Conservation (phyloP, 2,113 vertebrate species). For the Eonycteris spelaea region DNA sequence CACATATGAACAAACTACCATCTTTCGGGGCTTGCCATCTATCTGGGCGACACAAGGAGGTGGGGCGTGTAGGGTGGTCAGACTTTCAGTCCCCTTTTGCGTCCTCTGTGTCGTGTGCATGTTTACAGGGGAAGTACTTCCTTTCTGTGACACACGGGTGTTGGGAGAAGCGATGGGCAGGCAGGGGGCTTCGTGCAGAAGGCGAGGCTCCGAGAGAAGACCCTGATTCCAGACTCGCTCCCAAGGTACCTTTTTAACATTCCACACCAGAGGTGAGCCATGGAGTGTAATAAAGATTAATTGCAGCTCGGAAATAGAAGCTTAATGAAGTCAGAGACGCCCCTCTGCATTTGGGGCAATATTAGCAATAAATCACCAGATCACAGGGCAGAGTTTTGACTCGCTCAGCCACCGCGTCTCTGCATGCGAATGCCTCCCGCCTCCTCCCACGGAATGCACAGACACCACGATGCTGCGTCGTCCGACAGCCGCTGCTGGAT, state of each 20-base stretch:
- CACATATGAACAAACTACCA: background rate
- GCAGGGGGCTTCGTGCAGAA: background rate
- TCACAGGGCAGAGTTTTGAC: constrained; percentile 1
- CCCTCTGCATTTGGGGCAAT: background rate
- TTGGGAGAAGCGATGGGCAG: no score
- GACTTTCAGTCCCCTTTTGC: background rate
- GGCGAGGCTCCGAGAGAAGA: background rate
- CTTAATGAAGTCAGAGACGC: background rate
- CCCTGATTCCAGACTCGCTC: background rate
- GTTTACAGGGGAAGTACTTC: background rate
- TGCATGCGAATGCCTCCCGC: constrained; percentile 22
- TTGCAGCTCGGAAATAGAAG: background rate
- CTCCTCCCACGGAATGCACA: background rate
- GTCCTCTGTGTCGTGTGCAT: background rate
- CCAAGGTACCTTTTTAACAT: background rate
- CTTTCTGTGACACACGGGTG: background rate
- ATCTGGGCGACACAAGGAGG: background rate
- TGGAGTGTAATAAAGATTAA: constrained; percentile 2
- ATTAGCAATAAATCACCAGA: constrained; percentile 13
- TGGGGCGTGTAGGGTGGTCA: background rate
- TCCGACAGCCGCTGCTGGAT: background rate
- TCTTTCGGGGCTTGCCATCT: background rate
- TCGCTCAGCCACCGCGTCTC: background rate
- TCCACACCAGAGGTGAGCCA: background rate
- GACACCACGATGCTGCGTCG: background rate